Percentiles rank a stretch among this genome's conserved stretches.
phyloP scores from a whole-genome alignment of 1,140 invertebrate genomes.

The Magallana angulata region DNA sequence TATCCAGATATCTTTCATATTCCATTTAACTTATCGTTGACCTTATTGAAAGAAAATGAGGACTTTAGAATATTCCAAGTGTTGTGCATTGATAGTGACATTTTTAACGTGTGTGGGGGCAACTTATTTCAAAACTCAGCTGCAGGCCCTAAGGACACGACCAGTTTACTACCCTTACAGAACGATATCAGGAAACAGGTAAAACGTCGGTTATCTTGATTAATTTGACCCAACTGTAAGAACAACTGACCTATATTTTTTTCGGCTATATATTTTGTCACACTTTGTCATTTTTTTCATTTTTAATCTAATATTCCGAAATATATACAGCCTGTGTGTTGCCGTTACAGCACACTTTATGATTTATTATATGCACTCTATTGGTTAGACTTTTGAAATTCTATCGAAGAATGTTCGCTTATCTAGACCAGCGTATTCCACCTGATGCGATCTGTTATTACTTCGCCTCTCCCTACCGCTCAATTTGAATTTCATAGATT shows the following conservation, averaged over 20 bases:
- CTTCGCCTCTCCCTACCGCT: neutral
- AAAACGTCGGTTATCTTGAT: neutral
- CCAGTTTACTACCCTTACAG: constrained; percentile 17
- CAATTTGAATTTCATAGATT: constrained; percentile 35
- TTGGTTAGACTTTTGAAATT: neutral
- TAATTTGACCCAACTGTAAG: too few species aligned
- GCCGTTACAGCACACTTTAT: too few species aligned
- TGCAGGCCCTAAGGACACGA: neutral
- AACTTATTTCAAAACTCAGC: constrained; percentile 29
- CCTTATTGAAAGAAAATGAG: constrained; percentile 2
- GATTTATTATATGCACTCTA: too few species aligned
- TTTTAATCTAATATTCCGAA: too few species aligned
- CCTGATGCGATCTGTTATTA: constrained; percentile 13
- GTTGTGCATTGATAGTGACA: neutral
- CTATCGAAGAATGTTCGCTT: neutral
- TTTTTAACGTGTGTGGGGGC: neutral
- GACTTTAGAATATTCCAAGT: neutral
- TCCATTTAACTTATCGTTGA: neutral
- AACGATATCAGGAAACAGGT: neutral
- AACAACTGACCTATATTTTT: too few species aligned
- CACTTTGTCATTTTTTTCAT: too few species aligned
- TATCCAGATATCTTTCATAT: neutral
- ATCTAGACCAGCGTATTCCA: neutral
- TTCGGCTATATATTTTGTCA: too few species aligned
- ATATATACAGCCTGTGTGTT: too few species aligned